Evolutionary conservation across 2,113 vertebrate species (phyloP).

Genomic region (Ascaphus truei): DNA sequence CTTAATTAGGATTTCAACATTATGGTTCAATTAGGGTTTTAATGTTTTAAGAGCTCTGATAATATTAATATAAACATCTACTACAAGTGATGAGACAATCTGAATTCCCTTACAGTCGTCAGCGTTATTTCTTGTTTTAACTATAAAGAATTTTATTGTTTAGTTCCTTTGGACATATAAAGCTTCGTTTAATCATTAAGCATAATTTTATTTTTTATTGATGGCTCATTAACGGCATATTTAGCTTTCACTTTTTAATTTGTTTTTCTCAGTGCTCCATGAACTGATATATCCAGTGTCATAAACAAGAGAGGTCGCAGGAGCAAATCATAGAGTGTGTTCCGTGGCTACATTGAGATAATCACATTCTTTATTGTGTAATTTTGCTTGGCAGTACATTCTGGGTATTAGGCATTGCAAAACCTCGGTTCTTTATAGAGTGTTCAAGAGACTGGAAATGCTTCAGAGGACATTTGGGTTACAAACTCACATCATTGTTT

Average conservation of each 20-base stretch:
- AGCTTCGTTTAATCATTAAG: conserved; percentile 12
- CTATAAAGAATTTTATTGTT: conserved; percentile 23
- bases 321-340: rapidly evolving
- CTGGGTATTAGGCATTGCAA: rapidly evolving
- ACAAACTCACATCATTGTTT: not conserved
- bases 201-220: conserved; percentile 3
- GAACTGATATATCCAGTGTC: not conserved
- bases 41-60: conserved; percentile 30
- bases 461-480: conserved; percentile 14
- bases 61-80: conserved; percentile 34
- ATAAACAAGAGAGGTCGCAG: not conserved
- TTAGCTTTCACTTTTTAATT: not conserved
- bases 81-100: conserved; percentile 30
- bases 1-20: conserved; percentile 31
- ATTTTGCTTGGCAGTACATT: not conserved
- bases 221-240: not conserved
- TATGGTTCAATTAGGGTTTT: conserved; percentile 32
- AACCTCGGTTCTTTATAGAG: not conserved
- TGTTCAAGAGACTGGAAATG: not conserved
- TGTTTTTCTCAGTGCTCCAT: not conserved
- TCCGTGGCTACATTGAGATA: not conserved
- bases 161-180: not conserved
- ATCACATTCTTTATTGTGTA: not conserved
- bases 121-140: conserved; percentile 22
- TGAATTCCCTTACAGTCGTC: conserved; percentile 10